Evolutionary conservation across 2,113 vertebrate species (phyloP).

Genomic region (Sprattus sprattus): DNA sequence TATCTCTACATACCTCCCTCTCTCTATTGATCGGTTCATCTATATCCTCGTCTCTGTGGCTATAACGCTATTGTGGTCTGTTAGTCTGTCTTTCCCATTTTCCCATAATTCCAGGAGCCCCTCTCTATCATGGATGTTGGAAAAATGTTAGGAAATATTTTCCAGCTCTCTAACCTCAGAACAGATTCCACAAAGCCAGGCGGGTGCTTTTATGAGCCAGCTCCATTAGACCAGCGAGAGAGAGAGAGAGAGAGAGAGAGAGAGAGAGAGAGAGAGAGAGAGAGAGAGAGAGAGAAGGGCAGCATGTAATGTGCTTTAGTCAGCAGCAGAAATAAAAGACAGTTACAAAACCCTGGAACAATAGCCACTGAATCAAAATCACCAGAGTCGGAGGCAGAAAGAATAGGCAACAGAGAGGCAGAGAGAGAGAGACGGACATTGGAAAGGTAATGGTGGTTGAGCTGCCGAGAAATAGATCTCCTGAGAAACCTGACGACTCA

Average conservation of each 20-base stretch:
- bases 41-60: not conserved
- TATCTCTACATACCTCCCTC: not conserved
- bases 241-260: not conserved
- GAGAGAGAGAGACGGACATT: too few relatives aligned
- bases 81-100: slow-evolving; percentile 11
- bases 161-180: slow-evolving; percentile 38
- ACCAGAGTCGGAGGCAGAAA: not conserved
- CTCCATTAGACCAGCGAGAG: slow-evolving; percentile 21
- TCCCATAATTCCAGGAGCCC: slow-evolving; percentile 29
- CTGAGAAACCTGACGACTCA: not conserved
- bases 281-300: slow-evolving; percentile 2
- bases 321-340: not conserved
- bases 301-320: not conserved
- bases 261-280: slow-evolving; percentile 8
- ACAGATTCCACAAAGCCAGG: slow-evolving; percentile 38
- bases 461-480: not conserved
- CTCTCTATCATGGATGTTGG: slow-evolving; percentile 37
- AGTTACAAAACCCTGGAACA: not conserved
- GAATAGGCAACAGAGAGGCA: not conserved
- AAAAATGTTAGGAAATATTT: slow-evolving; percentile 41
- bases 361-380: not conserved
- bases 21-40: not conserved
- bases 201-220: slow-evolving; percentile 8
- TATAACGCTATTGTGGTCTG: not conserved
- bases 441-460: too few relatives aligned